Percentiles rank a stretch among this genome's conserved stretches.
phyloP scores from a whole-genome alignment of 2,888 invertebrate genomes.

The Pammene fasciana region DNA sequence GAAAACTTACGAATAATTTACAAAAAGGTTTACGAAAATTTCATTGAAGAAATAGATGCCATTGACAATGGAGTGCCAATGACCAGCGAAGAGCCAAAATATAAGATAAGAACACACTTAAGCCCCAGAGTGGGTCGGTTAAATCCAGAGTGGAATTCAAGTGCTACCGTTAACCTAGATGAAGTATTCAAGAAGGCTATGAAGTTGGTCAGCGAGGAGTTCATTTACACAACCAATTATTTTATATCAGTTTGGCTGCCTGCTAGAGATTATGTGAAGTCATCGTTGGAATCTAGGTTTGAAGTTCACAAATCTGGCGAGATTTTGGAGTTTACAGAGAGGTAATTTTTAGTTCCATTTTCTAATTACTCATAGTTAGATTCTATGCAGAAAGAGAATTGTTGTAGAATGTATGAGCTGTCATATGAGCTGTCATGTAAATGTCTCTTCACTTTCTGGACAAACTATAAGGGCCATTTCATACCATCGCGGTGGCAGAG shows the following conservation, averaged over 20 bases:
- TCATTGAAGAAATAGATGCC: constrained; percentile 97
- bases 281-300: constrained; percentile 87
- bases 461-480: too few species aligned
- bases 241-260: constrained; percentile 91
- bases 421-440: too few species aligned
- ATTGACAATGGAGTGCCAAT: constrained; percentile 98
- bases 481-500: too few species aligned
- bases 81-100: constrained; percentile 88
- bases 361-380: neutral
- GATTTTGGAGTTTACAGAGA: constrained; percentile 88
- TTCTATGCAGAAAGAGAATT: too few species aligned
- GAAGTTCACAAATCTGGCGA: constrained; percentile 89
- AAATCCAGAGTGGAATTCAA: constrained; percentile 93
- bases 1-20: constrained; percentile 84
- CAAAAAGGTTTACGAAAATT: constrained; percentile 90
- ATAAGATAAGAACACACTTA: constrained; percentile 91
- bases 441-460: too few species aligned
- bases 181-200: constrained; percentile 90
- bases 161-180: constrained; percentile 79
- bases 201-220: constrained; percentile 90
- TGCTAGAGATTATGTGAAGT: constrained; percentile 89
- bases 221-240: constrained; percentile 86
- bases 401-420: too few species aligned
- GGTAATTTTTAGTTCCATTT: constrained; percentile 49
- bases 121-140: constrained; percentile 89